These are phyloP conservation scores for Gymnobelideus leadbeateri DNA, from an alignment of 2,113 vertebrate genomes.

Conservation along the genomic window DNA sequence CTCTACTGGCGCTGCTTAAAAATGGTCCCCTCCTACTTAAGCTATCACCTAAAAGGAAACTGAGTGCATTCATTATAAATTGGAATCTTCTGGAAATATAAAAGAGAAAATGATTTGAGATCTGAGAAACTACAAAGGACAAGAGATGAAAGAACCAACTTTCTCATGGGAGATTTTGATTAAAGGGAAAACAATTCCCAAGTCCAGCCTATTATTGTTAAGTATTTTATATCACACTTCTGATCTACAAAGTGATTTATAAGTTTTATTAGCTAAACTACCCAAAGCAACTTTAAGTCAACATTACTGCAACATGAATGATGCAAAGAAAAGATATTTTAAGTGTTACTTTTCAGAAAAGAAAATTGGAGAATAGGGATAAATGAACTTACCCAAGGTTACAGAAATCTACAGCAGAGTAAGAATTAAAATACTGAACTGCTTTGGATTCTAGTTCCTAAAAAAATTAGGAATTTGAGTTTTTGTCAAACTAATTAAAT, in stretches of 20 bases:
- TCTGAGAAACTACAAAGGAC: slow-evolving; percentile 57
- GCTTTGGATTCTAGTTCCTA: slow-evolving; percentile 7
- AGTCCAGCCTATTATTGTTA: slow-evolving; percentile 65
- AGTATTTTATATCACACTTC: slow-evolving; percentile 45
- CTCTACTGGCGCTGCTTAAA: slow-evolving; percentile 24
- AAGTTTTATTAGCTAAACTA: slow-evolving; percentile 58
- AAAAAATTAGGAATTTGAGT: slow-evolving; percentile 42
- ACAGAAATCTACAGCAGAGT: slow-evolving; percentile 38
- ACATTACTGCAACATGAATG: slow-evolving; percentile 33
- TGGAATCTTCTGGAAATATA: slow-evolving; percentile 65
- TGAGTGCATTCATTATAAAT: slow-evolving; percentile 62
- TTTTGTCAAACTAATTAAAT: slow-evolving; percentile 44
- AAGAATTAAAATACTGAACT: slow-evolving; percentile 43
- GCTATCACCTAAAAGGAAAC: slow-evolving; percentile 29
- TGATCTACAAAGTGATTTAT: slow-evolving; percentile 52
- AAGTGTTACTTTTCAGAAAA: slow-evolving; percentile 45
- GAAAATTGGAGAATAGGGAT: slow-evolving; percentile 25
- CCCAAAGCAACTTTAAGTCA: slow-evolving; percentile 47
- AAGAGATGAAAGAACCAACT: slow-evolving; percentile 62
- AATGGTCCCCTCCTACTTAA: slow-evolving; percentile 19
- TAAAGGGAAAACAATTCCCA: slow-evolving; percentile 59
- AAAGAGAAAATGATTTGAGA: slow-evolving; percentile 55
- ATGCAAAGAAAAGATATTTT: slow-evolving; percentile 39
- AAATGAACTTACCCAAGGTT: slow-evolving; percentile 37
- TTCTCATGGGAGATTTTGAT: slow-evolving; percentile 55